Evolutionary conservation across 2,797 vertebrate genomes (phyloP).

Genomic region (Phoxinus dragarum): DNA sequence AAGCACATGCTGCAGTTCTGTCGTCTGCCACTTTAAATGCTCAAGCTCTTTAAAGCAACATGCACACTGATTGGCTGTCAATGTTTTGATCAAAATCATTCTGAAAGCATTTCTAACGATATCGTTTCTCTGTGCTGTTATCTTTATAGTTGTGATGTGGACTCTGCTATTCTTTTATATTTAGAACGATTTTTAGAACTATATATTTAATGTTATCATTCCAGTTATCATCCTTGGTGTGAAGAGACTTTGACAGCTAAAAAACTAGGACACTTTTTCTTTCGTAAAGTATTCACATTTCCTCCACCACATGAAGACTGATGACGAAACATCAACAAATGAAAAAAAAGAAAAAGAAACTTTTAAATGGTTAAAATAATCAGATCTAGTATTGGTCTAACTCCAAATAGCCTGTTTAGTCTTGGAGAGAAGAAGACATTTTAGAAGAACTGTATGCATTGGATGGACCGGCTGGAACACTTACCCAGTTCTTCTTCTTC

Average conservation of each 20-base stretch:
- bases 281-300: conserved; percentile 45
- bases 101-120: too few relatives aligned
- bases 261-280: neutral
- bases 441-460: neutral
- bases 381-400: neutral
- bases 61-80: neutral
- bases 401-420: neutral
- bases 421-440: neutral
- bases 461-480: conserved; percentile 40
- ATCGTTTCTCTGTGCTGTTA: too few relatives aligned
- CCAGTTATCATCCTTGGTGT: neutral
- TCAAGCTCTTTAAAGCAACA: neutral
- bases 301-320: conserved; percentile 43
- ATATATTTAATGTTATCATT: neutral
- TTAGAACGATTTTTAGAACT: neutral
- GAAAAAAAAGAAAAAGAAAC: neutral
- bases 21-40: neutral
- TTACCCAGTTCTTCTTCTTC: conserved; percentile 89
- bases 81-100: neutral
- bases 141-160: too few relatives aligned
- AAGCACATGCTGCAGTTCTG: neutral
- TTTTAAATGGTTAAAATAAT: conserved; percentile 2
- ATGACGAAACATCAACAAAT: neutral
- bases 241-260: neutral
- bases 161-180: too few relatives aligned